Evolutionary conservation across 2,113 vertebrate genomes (phyloP).

Genomic region (Alosa alosa): DNA sequence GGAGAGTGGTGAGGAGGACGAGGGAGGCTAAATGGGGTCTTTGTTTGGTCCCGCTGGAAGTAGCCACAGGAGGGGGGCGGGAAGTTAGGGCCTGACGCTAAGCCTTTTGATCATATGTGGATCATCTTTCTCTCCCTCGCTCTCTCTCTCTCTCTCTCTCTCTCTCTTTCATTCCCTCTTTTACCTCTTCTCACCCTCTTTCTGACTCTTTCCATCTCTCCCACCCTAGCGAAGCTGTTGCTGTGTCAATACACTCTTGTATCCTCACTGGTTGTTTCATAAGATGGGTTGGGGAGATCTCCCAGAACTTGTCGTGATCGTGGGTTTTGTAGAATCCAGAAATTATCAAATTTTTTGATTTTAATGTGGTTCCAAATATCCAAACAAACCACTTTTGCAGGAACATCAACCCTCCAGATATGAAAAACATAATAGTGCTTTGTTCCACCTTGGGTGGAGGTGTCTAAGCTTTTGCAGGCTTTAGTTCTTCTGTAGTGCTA

Average conservation of each 20-base stretch:
- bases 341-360: too few species aligned
- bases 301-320: background rate
- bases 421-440: too few species aligned
- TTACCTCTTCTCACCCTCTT: background rate
- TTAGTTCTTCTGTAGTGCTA: too few species aligned
- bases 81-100: background rate
- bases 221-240: background rate
- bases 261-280: background rate
- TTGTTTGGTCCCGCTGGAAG: background rate
- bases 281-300: background rate
- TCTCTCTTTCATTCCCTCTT: background rate
- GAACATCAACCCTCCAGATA: too few species aligned
- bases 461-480: too few species aligned
- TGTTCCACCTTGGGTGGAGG: too few species aligned
- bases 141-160: too few species aligned
- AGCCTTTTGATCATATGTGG: constrained; percentile 41
- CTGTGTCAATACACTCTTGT: background rate
- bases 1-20: background rate
- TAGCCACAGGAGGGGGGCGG: constrained; percentile 30
- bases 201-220: background rate
- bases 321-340: too few species aligned
- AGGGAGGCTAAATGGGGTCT: constrained; percentile 5
- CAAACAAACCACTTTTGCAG: too few species aligned
- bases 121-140: constrained; percentile 52
- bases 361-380: too few species aligned